Base-by-base conservation (phyloP, 2,797 vertebrate genomes). In the Naso thynnoides region DNA sequence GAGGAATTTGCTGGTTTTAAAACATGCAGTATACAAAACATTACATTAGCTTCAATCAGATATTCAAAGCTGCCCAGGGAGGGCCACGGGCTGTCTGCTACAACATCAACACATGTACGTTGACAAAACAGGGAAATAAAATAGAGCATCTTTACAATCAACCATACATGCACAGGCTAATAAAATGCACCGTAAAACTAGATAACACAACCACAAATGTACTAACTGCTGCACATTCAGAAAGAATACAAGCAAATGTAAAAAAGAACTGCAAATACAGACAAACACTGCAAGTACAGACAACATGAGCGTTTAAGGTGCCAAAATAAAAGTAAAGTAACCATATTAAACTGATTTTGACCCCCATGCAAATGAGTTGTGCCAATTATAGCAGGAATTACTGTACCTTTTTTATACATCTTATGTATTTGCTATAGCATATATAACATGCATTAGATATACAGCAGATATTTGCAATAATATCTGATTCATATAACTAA, bases 1-100 rank as follows among this genome's bases (percentile, higher is more conserved):
- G 27, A 52, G 11, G 23, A 54, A 55, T 60, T 27, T 31, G 15
- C 44, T 10, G 14, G 16, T 65, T 82, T 55, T 23, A 23, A 38
- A 55, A 47, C 31, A 36, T 10, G 5, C 24, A 4, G 47, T 19
- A 13, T 4, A 29, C 5, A 38, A 56, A 73, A 70, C 15, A 41
- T 62, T 3, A 55, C 53, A 31, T 64, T 5, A 29, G 24, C 45
- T 41, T 42, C 21, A 42, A 50, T 56, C 24, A 13, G 36, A 21
- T 56, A n/a, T 13, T 52, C 15, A 5, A 5, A 8, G 18, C 7
- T 14, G 23, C 33, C 1, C 23, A 24, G 19, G 13, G 44, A 31
- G 47, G 8, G 50, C 11, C 42, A 11, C 13, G 31, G 27, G 4
- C 9, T 41, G 45, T n/a, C 21, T 44, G 33, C 47, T 10, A 24